These are phyloP conservation scores for Manis javanica DNA, from an alignment of 2,797 vertebrate species.

Conservation along the genomic window DNA sequence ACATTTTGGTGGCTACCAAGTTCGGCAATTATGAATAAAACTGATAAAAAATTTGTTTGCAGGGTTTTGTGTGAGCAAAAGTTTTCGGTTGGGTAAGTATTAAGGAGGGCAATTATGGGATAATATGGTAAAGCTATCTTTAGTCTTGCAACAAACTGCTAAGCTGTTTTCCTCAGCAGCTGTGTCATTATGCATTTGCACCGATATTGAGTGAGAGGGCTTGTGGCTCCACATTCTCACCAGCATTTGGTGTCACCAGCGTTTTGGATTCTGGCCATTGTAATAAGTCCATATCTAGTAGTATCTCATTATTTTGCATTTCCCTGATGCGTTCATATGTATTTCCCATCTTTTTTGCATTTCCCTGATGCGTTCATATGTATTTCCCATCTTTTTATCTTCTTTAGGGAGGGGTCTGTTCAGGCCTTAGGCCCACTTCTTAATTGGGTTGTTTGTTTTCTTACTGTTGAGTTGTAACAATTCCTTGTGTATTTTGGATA, in stretches of 20 bases:
- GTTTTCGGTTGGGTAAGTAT: background rate
- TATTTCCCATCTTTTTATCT: background rate
- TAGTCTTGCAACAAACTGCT: background rate
- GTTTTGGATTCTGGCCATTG: background rate
- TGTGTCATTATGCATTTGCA: background rate
- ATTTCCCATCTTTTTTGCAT: no score
- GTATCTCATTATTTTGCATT: background rate
- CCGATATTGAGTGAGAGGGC: background rate
- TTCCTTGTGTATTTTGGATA: background rate
- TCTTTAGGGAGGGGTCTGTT: background rate
- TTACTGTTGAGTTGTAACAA: background rate
- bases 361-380: background rate
- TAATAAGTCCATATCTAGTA: background rate
- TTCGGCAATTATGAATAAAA: background rate
- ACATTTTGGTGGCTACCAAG: background rate
- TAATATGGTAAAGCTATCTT: background rate
- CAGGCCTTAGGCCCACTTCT: background rate
- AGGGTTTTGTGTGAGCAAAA: background rate
- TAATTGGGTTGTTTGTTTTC: background rate
- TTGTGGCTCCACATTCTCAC: background rate
- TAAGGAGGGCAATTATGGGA: background rate
- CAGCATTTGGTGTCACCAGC: background rate
- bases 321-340: background rate
- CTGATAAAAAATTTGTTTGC: background rate
- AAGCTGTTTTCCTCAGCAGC: background rate